Conservation (phyloP, 2,888 invertebrate species). For the Amblyjoppa fuscipennis region DNA sequence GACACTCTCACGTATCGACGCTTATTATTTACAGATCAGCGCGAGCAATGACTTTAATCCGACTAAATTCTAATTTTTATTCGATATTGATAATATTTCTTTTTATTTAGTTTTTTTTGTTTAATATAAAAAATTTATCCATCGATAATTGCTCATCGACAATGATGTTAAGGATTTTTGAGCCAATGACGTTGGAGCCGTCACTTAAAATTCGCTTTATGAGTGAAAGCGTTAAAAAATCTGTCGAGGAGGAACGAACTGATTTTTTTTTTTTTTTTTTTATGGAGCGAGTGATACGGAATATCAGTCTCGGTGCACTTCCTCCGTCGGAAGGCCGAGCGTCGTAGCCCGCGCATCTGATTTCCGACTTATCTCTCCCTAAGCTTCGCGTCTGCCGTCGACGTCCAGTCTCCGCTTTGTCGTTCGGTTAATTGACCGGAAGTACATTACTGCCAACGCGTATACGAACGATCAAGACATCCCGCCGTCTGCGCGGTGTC, state of each 20-base stretch:
- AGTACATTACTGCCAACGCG: slow-evolving; percentile 62
- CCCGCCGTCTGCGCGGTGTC: slow-evolving; percentile 45
- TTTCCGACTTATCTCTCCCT: slow-evolving; percentile 68
- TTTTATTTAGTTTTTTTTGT: not conserved
- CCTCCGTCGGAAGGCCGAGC: slow-evolving; percentile 69
- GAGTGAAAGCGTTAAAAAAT: slow-evolving; percentile 11
- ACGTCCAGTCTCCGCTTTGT: slow-evolving; percentile 57
- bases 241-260: not conserved
- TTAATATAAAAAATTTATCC: not conserved
- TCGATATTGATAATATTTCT: not conserved
- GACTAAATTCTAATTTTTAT: not conserved
- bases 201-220: slow-evolving; percentile 22
- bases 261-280: not conserved
- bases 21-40: slow-evolving; percentile 36
- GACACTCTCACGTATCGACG: not conserved
- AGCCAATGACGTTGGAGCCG: not conserved
- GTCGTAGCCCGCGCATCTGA: slow-evolving; percentile 61
- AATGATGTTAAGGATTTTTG: not conserved
- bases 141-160: not conserved
- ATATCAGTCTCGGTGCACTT: slow-evolving; percentile 46
- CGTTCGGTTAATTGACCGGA: slow-evolving; percentile 72
- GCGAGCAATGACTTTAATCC: not conserved
- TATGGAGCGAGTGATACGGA: slow-evolving; percentile 13
- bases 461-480: slow-evolving; percentile 60
- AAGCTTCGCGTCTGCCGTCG: slow-evolving; percentile 45